Conservation (phyloP, 2,888 invertebrate species). For the Platynereis dumerilii region DNA sequence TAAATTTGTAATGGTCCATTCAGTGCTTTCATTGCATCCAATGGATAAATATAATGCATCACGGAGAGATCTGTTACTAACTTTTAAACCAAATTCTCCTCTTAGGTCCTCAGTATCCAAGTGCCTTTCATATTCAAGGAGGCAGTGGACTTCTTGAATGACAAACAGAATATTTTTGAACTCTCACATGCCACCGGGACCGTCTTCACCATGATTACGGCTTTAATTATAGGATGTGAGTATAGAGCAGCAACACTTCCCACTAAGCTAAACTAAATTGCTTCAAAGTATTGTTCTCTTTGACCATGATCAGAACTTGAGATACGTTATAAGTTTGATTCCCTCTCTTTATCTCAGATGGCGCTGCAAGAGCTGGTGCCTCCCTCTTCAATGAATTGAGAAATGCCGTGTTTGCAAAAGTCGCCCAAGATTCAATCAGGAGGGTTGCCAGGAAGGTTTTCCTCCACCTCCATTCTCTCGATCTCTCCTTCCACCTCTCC, state of each 20-base stretch:
- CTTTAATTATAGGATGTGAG: conserved; percentile 88
- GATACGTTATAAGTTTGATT: too few relatives aligned
- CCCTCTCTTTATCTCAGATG: conserved; percentile 73
- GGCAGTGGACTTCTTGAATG: conserved; percentile 86
- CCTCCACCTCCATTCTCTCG: conserved; percentile 90
- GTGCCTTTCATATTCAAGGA: conserved; percentile 97
- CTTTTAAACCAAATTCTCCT: too few relatives aligned
- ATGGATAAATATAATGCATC: too few relatives aligned
- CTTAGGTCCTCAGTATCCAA: conserved; percentile 81
- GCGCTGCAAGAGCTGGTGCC: conserved; percentile 87
- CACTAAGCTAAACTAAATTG: not conserved
- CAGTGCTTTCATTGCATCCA: too few relatives aligned
- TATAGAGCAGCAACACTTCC: conserved; percentile 23
- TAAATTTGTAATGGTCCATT: too few relatives aligned
- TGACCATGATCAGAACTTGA: too few relatives aligned
- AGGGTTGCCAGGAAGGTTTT: conserved; percentile 95
- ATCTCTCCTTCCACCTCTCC: conserved; percentile 90
- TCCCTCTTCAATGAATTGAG: conserved; percentile 94
- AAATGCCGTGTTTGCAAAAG: conserved; percentile 97
- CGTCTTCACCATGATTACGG: conserved; percentile 77
- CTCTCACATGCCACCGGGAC: conserved; percentile 67
- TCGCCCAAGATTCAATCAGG: conserved; percentile 96
- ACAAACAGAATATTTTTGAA: conserved; percentile 70
- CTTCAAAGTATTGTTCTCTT: too few relatives aligned
- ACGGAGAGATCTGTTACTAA: too few relatives aligned